These are phyloP conservation scores for Diabrotica balteata DNA, from an alignment of 2,888 invertebrate genomes.

Conservation along the genomic window DNA sequence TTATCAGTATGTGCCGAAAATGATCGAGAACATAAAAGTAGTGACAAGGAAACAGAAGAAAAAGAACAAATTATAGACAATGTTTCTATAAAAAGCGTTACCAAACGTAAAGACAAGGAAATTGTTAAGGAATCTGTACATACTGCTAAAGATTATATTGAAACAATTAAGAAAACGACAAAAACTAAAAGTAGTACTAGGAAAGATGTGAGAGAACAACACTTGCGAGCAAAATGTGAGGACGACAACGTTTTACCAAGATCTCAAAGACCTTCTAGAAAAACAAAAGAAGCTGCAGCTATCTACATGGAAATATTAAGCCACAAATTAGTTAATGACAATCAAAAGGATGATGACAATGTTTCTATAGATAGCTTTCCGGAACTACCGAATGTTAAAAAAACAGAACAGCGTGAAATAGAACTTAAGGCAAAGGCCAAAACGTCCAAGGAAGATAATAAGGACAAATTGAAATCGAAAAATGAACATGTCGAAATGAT, in stretches of 20 bases:
- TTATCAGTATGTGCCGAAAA: too few relatives aligned
- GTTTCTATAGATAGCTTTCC: constrained; percentile 72
- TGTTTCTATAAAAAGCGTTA: constrained; percentile 2
- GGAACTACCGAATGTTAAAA: constrained; percentile 70
- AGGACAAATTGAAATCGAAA: constrained; percentile 22
- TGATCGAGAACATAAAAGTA: too few relatives aligned
- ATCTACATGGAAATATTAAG: constrained; percentile 78
- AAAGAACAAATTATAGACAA: constrained; percentile 16
- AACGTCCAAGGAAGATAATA: constrained; percentile 38
- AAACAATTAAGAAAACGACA: constrained; percentile 19
- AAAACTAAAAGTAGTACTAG: constrained; percentile 4
- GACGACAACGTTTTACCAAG: constrained; percentile 19
- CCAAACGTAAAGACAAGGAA: constrained; percentile 17
- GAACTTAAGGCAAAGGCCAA: constrained; percentile 64
- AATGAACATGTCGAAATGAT: constrained; percentile 17
- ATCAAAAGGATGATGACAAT: constrained; percentile 69
- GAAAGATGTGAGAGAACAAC: constrained; percentile 11
- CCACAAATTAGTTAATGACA: constrained; percentile 71
- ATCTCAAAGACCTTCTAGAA: constrained; percentile 66
- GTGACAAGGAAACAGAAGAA: too few relatives aligned
- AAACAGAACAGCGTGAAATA: constrained; percentile 67
- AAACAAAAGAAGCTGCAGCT: constrained; percentile 78
- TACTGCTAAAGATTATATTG: constrained; percentile 12
- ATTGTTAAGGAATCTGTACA: constrained; percentile 6
- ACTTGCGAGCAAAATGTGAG: background rate